Percentiles rank a stretch among this genome's conserved stretches.
Evolutionary conservation across 1,140 invertebrate genomes (phyloP).

Genomic region (Ceratina japonica): DNA sequence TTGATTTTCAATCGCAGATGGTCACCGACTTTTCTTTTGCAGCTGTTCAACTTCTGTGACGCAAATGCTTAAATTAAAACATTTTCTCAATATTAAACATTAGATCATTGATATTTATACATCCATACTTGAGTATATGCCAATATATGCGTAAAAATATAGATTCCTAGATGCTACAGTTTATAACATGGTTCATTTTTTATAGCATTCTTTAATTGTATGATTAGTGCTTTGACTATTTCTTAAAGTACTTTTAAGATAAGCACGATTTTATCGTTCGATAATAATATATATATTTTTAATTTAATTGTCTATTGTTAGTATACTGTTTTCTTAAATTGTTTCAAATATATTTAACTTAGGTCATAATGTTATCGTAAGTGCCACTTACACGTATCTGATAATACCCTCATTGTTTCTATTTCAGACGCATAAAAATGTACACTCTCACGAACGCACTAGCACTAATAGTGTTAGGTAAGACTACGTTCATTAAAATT

Average conservation of each 20-base stretch:
- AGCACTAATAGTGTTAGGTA: conserved; percentile 10
- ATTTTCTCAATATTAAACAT: too few relatives aligned
- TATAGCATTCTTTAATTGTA: too few relatives aligned
- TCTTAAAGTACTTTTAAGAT: background rate
- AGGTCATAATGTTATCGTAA: conserved; percentile 1
- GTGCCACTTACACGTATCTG: background rate
- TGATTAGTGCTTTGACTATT: background rate
- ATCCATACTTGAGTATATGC: too few relatives aligned
- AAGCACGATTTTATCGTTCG: too few relatives aligned
- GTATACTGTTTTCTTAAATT: background rate
- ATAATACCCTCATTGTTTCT: conserved; percentile 5
- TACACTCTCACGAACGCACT: background rate
- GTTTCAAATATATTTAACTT: background rate
- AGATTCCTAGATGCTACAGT: too few relatives aligned
- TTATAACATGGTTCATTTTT: too few relatives aligned
- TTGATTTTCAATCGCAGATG: background rate
- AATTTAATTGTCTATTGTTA: background rate
- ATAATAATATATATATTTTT: background rate
- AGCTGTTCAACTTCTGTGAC: too few relatives aligned
- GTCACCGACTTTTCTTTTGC: background rate
- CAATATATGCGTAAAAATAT: too few relatives aligned
- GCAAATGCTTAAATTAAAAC: too few relatives aligned
- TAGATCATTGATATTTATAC: too few relatives aligned
- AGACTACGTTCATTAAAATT: background rate
- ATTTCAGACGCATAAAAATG: conserved; percentile 30